Evolutionary conservation across 2,888 invertebrate genomes (phyloP), one percentile per base, ranked within the genome.

Genomic region (Dicycla oo): DNA sequence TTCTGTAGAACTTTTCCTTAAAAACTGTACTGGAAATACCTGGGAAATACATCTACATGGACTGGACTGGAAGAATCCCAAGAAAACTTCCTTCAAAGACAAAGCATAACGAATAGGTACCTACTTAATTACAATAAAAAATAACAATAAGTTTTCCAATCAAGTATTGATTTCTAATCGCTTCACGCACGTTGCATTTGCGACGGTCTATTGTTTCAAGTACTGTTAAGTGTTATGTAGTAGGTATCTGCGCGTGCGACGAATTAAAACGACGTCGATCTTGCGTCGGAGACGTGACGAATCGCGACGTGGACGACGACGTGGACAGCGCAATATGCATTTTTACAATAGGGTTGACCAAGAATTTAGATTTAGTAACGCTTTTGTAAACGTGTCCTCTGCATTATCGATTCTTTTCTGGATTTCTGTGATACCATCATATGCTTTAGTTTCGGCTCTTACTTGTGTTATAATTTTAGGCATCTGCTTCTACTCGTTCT

Each of bases 231-330:
- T 64, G 62, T 67, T 82, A 67, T 11, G 53, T 26, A 7, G 26
- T 11, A 51, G 18, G 47, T 49, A 51, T 11, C 6, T 81, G 82
- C 78, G 78, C 61, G 34, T 71, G 82, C 78, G 78, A 54, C 79
- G 65, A 66, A 78, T 69, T 53, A 40, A 40, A 43, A 34, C 62
- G 66, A 58, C 53, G 57, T 65, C 68, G 45, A 15, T 38, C 34
- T 60, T 74, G 83, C 83, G 80, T 80, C 60, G 56, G 23, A 20
- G 47, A 53, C 40, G 62, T 80, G 75, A 82, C 80, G 79, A 73
- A 69, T 65, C 13, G 26, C 69, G 20, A 56, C 56, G 71, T 54
- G 34, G 40, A 30, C 20, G 66, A 47, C 34, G 34, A 34, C 34
- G 20, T 34, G 66, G 34, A 30, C 47, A 23, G 30, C 60, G 26